phyloP scores from a whole-genome alignment of 2,797 vertebrate genomes.

The Hyperoplus immaculatus region DNA sequence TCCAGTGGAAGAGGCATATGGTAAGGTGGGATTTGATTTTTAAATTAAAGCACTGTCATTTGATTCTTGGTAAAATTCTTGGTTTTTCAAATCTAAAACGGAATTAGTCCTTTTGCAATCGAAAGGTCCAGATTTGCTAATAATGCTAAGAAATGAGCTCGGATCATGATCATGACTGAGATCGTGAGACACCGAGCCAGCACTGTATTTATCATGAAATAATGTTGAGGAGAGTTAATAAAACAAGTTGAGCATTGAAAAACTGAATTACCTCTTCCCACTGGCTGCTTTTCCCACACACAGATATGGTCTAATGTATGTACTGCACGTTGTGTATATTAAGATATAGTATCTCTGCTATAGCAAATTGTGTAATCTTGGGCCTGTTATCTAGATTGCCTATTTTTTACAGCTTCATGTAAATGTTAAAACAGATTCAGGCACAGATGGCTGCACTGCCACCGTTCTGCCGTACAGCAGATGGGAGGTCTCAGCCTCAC shows the following conservation, averaged over 20 bases:
- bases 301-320: conserved; percentile 10
- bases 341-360: conserved; percentile 46
- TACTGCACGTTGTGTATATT: conserved; percentile 35
- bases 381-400: conserved; percentile 58
- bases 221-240: conserved; percentile 50
- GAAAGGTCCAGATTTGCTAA: conserved; percentile 33
- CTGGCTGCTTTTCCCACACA: conserved; percentile 32
- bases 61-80: conserved; percentile 35
- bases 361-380: conserved; percentile 58
- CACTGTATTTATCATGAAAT: conserved; percentile 47
- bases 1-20: conserved; percentile 45
- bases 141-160: conserved; percentile 36
- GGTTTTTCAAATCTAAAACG: conserved; percentile 38
- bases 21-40: conserved; percentile 66
- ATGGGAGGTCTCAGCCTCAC: conserved; percentile 83
- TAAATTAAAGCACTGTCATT: conserved; percentile 47
- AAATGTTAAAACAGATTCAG: conserved; percentile 75
- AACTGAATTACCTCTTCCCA: conserved; percentile 43
- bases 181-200: conserved; percentile 15
- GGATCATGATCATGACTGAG: conserved; percentile 32
- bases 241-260: conserved; percentile 50
- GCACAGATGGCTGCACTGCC: conserved; percentile 79
- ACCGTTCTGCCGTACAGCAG: conserved; percentile 80
- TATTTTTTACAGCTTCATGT: conserved; percentile 64
- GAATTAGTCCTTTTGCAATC: conserved; percentile 14